Evolutionary conservation across 2,888 invertebrate genomes (phyloP).

Genomic region (Eupithecia vulgata): DNA sequence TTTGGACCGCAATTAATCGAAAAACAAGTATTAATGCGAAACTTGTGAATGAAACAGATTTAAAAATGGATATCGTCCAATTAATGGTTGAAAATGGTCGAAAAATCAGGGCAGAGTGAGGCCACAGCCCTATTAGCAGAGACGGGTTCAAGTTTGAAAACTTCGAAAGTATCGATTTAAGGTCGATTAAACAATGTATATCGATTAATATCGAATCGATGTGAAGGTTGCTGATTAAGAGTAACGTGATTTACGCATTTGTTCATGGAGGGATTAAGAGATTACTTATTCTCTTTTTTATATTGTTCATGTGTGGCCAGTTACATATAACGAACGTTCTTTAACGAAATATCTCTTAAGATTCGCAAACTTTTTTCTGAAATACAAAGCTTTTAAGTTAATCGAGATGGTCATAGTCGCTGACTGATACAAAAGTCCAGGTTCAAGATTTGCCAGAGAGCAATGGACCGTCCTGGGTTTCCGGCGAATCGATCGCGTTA

Average conservation of each 20-base stretch:
- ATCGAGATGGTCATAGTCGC: too few relatives aligned
- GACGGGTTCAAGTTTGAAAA: slow-evolving; percentile 52
- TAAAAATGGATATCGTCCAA: slow-evolving; percentile 52
- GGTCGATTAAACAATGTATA: slow-evolving; percentile 60
- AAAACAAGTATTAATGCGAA: slow-evolving; percentile 30
- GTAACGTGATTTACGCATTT: slow-evolving; percentile 25
- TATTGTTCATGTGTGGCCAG: not conserved
- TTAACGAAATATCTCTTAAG: too few relatives aligned
- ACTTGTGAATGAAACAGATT: slow-evolving; percentile 43
- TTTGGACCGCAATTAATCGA: slow-evolving; percentile 41
- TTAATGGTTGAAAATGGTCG: slow-evolving; percentile 59
- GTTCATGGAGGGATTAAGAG: slow-evolving; percentile 9
- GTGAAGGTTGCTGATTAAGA: slow-evolving; percentile 35
- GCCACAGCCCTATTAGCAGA: slow-evolving; percentile 61
- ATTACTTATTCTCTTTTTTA: slow-evolving; percentile 2
- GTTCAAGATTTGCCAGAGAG: too few relatives aligned
- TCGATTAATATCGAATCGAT: slow-evolving; percentile 43
- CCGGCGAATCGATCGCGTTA: too few relatives aligned
- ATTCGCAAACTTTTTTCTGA: too few relatives aligned
- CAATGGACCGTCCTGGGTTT: too few relatives aligned
- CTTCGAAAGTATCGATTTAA: slow-evolving; percentile 65
- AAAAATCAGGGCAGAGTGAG: slow-evolving; percentile 66
- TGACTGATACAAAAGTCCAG: too few relatives aligned
- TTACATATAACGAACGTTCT: too few relatives aligned
- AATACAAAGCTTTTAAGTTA: too few relatives aligned